A percentile compares a stretch with the other conserved stretches of the same genome.
phyloP scores from a whole-genome alignment of 2,797 vertebrate genomes.

The Ispidina picta region DNA sequence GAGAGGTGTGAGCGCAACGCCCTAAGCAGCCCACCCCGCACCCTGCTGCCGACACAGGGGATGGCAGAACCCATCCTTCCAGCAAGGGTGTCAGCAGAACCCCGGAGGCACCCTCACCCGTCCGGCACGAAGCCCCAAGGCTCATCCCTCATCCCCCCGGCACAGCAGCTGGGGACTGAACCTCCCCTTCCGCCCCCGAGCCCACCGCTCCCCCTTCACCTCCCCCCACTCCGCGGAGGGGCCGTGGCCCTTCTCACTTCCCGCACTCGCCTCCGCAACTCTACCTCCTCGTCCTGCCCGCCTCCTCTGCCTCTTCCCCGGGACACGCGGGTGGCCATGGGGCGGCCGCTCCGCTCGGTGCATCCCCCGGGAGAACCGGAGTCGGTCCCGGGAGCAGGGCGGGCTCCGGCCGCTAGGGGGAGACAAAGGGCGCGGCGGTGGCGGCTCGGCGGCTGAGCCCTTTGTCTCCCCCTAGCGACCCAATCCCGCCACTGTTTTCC shows the following conservation, averaged over 20 bases:
- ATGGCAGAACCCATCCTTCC: background rate
- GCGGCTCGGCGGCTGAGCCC: too few relatives aligned
- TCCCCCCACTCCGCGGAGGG: too few relatives aligned
- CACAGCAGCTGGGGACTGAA: background rate
- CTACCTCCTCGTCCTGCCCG: background rate
- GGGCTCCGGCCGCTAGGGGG: background rate
- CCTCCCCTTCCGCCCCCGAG: background rate
- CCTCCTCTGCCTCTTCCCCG: background rate
- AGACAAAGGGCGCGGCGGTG: background rate
- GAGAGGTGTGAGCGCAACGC: accelerated
- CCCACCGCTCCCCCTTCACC: too few relatives aligned
- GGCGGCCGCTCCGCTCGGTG: background rate
- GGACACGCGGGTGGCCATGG: background rate
- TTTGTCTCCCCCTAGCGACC: too few relatives aligned
- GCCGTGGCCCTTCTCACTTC: background rate
- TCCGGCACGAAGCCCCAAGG: background rate
- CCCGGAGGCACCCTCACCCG: too few relatives aligned
- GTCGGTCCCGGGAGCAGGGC: background rate
- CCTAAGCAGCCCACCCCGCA: background rate
- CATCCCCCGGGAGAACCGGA: background rate
- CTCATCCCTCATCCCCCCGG: background rate
- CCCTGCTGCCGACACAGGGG: background rate
- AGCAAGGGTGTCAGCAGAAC: accelerated
- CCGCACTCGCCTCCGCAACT: too few relatives aligned
- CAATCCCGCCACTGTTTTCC: too few relatives aligned